Conservation (phyloP, 2,888 invertebrate genomes). For the Lasiommata megera region DNA sequence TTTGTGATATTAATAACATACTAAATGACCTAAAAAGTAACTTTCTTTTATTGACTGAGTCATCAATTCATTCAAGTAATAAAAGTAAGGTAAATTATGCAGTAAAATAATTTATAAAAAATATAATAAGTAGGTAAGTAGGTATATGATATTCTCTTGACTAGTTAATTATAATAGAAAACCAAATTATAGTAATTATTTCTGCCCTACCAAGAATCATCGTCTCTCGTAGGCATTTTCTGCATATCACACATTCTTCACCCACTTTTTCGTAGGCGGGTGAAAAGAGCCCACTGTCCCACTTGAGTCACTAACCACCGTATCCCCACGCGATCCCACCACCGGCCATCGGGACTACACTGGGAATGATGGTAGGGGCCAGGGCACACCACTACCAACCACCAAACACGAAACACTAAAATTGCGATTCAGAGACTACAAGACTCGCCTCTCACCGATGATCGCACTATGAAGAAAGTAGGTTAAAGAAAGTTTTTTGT, state of each 20-base stretch:
- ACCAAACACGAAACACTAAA: slow-evolving; percentile 70
- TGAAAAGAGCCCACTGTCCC: slow-evolving; percentile 62
- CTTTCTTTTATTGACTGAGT: no score
- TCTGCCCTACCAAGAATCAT: slow-evolving; percentile 69
- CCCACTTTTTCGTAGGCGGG: slow-evolving; percentile 49
- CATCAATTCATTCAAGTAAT: no score
- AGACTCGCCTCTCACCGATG: slow-evolving; percentile 65
- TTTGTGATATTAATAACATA: no score
- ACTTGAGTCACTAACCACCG: slow-evolving; percentile 55
- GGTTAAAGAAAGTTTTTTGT: slow-evolving; percentile 81
- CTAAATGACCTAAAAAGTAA: no score
- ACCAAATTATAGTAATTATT: neutral
- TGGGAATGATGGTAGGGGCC: slow-evolving; percentile 76
- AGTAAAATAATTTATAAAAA: no score
- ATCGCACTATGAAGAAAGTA: slow-evolving; percentile 72
- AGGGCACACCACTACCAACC: slow-evolving; percentile 72
- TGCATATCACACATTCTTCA: slow-evolving; percentile 75
- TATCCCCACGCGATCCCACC: slow-evolving; percentile 73
- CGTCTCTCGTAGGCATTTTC: slow-evolving; percentile 71
- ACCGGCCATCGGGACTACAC: slow-evolving; percentile 66
- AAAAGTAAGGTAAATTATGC: no score
- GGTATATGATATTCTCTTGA: neutral
- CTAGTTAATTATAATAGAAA: slow-evolving; percentile 8
- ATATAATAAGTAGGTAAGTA: no score
- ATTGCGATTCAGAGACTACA: slow-evolving; percentile 55